phyloP scores from a whole-genome alignment of 2,113 vertebrate genomes.

The Andinoacara biseriatus region DNA sequence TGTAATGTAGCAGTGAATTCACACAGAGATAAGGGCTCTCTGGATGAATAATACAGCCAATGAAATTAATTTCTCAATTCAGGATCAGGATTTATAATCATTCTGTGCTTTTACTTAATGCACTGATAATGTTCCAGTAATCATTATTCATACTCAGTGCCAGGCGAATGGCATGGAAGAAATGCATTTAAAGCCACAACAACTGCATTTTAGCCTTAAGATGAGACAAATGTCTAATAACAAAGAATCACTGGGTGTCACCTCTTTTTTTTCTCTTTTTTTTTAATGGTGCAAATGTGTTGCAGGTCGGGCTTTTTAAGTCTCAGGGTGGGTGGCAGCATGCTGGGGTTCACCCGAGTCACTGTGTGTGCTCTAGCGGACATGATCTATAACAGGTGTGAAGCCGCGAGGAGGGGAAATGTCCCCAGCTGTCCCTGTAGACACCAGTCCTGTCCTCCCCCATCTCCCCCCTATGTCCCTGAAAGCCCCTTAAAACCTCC shows the following conservation, averaged over 20 bases:
- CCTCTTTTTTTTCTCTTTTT: not conserved
- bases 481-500: constrained; percentile 52
- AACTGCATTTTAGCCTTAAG: not conserved
- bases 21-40: constrained; percentile 45
- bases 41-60: constrained; percentile 14
- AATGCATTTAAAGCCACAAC: constrained; percentile 8
- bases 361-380: constrained; percentile 69
- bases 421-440: constrained; percentile 73
- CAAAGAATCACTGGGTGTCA: not conserved
- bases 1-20: constrained; percentile 33
- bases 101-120: constrained; percentile 47
- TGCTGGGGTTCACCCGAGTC: constrained; percentile 40
- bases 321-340: constrained; percentile 1
- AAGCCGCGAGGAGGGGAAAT: constrained; percentile 61
- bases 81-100: not conserved
- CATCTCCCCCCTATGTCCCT: constrained; percentile 69
- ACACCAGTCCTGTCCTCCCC: constrained; percentile 66
- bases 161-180: not conserved
- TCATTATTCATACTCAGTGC: constrained; percentile 11
- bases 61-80: constrained; percentile 30
- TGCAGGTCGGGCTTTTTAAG: constrained; percentile 19
- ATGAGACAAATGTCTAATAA: constrained; percentile 5
- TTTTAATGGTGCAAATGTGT: not conserved
- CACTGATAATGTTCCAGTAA: constrained; percentile 26
- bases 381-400: constrained; percentile 82